These are phyloP conservation scores for Benthosema pterotum DNA, from an alignment of 2,797 vertebrate genomes.

Conservation along the genomic window DNA sequence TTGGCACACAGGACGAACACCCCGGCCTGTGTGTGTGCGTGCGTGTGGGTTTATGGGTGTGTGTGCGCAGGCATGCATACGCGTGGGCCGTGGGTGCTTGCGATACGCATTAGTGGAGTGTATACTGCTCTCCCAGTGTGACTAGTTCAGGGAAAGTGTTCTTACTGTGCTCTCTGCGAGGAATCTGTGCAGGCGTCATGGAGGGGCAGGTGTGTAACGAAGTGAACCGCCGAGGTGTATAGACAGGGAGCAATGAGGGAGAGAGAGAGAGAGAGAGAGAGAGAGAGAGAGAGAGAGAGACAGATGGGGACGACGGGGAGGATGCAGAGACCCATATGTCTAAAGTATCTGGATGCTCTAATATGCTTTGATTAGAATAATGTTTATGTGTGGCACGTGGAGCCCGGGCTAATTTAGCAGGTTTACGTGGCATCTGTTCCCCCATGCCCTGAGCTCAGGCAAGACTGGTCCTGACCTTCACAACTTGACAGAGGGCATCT, in stretches of 20 bases:
- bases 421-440: constrained; percentile 80
- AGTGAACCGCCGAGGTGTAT: constrained; percentile 26
- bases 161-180: constrained; percentile 42
- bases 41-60: background rate
- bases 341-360: constrained; percentile 80
- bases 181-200: constrained; percentile 45
- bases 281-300: constrained; percentile 56
- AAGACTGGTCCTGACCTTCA: constrained; percentile 57
- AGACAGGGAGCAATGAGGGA: constrained; percentile 10
- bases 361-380: constrained; percentile 84
- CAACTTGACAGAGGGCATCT: constrained; percentile 56
- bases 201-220: constrained; percentile 67
- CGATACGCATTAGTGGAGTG: background rate
- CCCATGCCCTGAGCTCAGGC: constrained; percentile 42
- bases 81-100: background rate
- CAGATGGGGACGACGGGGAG: constrained; percentile 78
- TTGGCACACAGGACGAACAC: no score
- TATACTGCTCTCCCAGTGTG: constrained; percentile 47
- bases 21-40: background rate
- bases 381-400: constrained; percentile 73
- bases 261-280: constrained; percentile 26
- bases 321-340: constrained; percentile 81
- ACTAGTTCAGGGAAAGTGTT: constrained; percentile 54
- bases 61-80: background rate
- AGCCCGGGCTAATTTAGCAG: constrained; percentile 77